Percentiles rank a stretch among this genome's conserved stretches.
These are phyloP conservation scores for Macaria liturata DNA, from an alignment of 2,888 invertebrate species.

Conservation along the genomic window DNA sequence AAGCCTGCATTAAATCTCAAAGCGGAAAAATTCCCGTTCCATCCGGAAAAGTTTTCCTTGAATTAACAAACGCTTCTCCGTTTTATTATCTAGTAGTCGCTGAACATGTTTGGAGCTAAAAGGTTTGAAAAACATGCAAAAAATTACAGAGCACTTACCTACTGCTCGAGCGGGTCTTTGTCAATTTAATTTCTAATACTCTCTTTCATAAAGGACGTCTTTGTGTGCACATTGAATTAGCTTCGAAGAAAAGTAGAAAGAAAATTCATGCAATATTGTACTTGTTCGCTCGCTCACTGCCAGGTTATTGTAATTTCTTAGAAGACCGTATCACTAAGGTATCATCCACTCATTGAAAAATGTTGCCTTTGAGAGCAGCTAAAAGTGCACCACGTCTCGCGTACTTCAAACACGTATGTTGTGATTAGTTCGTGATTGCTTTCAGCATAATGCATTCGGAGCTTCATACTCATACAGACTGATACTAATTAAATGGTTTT, in stretches of 20 bases:
- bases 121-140: slow-evolving; percentile 23
- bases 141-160: slow-evolving; percentile 30
- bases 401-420: no score
- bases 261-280: slow-evolving; percentile 50
- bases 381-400: no score
- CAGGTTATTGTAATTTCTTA: slow-evolving; percentile 8
- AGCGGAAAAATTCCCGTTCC: slow-evolving; percentile 11
- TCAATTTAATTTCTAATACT: slow-evolving; percentile 50
- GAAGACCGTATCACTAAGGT: neutral
- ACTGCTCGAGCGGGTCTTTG: slow-evolving; percentile 44
- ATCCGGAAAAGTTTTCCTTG: slow-evolving; percentile 8
- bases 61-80: slow-evolving; percentile 11
- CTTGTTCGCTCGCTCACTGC: slow-evolving; percentile 31
- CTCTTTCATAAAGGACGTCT: slow-evolving; percentile 35
- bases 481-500: no score
- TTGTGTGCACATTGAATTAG: slow-evolving; percentile 49
- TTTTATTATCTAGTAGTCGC: slow-evolving; percentile 20
- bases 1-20: slow-evolving; percentile 17
- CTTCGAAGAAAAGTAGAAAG: slow-evolving; percentile 46
- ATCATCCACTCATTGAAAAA: neutral
- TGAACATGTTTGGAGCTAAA: slow-evolving; percentile 18
- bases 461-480: no score
- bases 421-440: no score
- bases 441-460: no score
- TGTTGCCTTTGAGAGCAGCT: neutral